Evolutionary conservation across 1,140 invertebrate genomes (phyloP).

Genomic region (Pseudomyrmex dendroicus): DNA sequence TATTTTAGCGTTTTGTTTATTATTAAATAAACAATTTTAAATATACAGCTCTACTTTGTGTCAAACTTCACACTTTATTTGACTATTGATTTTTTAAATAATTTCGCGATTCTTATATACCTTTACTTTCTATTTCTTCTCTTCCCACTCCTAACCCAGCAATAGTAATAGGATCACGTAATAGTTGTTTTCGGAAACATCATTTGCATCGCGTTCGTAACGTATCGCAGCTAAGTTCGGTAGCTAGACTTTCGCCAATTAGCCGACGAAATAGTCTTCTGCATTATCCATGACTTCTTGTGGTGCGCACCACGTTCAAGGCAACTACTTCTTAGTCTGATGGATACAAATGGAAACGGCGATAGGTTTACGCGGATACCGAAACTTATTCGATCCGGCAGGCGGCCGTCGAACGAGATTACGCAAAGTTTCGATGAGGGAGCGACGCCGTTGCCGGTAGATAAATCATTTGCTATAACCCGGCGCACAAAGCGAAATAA

Average conservation of each 20-base stretch:
- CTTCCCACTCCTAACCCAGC: too few relatives aligned
- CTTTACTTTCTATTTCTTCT: too few relatives aligned
- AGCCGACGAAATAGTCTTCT: conserved; percentile 30
- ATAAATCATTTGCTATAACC: conserved; percentile 78
- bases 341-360: conserved; percentile 67
- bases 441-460: conserved; percentile 52
- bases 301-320: neutral
- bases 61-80: too few relatives aligned
- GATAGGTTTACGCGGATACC: conserved; percentile 23
- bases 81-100: too few relatives aligned
- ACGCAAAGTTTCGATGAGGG: conserved; percentile 69
- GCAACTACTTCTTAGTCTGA: conserved; percentile 42
- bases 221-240: neutral
- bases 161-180: neutral
- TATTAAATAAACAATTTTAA: too few relatives aligned
- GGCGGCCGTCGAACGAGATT: conserved; percentile 76
- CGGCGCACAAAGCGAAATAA: conserved; percentile 51
- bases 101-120: too few relatives aligned
- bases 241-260: conserved; percentile 34
- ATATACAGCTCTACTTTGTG: too few relatives aligned
- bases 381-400: conserved; percentile 69
- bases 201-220: too few relatives aligned
- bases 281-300: conserved; percentile 28
- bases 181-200: neutral
- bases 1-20: neutral